phyloP scores from a whole-genome alignment of 2,888 invertebrate genomes.

The Agelastica alni region DNA sequence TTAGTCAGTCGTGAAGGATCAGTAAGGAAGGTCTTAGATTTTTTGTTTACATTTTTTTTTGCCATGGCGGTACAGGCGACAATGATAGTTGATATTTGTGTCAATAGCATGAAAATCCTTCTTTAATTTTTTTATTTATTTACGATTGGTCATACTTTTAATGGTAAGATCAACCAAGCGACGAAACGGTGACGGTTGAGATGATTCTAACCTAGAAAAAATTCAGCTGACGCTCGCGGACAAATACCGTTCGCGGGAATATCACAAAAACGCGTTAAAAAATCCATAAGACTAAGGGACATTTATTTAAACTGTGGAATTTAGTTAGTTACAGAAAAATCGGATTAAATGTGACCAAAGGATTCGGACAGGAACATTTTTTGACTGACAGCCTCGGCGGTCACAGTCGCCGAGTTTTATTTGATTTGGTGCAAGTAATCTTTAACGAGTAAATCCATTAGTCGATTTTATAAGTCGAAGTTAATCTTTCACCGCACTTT shows the following conservation, averaged over 20 bases:
- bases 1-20: slow-evolving; percentile 1
- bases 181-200: slow-evolving; percentile 36
- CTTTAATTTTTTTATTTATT: slow-evolving; percentile 33
- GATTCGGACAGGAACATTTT: slow-evolving; percentile 13
- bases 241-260: slow-evolving; percentile 28
- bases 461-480: too few species aligned
- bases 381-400: slow-evolving; percentile 11
- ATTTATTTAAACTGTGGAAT: slow-evolving; percentile 26
- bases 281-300: slow-evolving; percentile 17
- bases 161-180: slow-evolving; percentile 37
- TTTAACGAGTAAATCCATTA: neutral
- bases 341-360: slow-evolving; percentile 22
- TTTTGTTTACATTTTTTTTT: slow-evolving; percentile 1
- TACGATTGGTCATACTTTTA: slow-evolving; percentile 39
- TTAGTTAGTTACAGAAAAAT: slow-evolving; percentile 24
- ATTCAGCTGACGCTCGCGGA: slow-evolving; percentile 21
- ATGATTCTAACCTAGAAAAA: slow-evolving; percentile 24
- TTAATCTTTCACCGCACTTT: too few species aligned
- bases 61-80: slow-evolving; percentile 26
- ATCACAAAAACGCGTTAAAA: slow-evolving; percentile 22
- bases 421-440: slow-evolving; percentile 15
- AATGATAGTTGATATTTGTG: slow-evolving; percentile 43
- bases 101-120: slow-evolving; percentile 44
- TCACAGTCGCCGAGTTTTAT: slow-evolving; percentile 1
- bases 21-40: neutral